These are phyloP conservation scores for Syngnathus acus DNA, from an alignment of 2,797 vertebrate genomes.

Conservation along the genomic window DNA sequence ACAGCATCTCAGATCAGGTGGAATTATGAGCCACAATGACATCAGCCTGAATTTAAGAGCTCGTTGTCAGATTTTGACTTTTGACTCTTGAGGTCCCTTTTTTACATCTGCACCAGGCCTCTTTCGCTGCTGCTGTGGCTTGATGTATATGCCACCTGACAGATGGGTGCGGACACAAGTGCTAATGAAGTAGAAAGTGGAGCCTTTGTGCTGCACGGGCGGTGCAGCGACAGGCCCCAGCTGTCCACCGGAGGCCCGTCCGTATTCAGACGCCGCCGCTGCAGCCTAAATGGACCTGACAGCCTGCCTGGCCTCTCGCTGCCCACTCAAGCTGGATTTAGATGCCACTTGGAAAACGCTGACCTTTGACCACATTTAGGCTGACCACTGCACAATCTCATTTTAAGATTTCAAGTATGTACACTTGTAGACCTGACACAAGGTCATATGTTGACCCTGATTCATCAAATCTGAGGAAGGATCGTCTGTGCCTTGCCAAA, in stretches of 20 bases:
- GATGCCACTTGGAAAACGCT: constrained; percentile 16
- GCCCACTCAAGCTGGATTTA: constrained; percentile 31
- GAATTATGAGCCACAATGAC: constrained; percentile 49
- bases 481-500: too few species aligned
- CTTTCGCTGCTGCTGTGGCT: constrained; percentile 17
- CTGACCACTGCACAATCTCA: not conserved
- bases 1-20: constrained; percentile 9
- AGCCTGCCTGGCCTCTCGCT: constrained; percentile 32
- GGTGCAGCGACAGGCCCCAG: constrained; percentile 47
- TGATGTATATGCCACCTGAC: constrained; percentile 53
- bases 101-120: not conserved
- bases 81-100: not conserved
- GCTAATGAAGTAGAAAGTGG: constrained; percentile 59
- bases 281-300: constrained; percentile 38
- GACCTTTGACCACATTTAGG: constrained; percentile 19
- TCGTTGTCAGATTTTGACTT: constrained; percentile 27
- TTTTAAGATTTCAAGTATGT: not conserved
- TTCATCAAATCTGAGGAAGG: constrained; percentile 2
- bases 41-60: constrained; percentile 28
- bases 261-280: constrained; percentile 23
- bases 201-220: constrained; percentile 41
- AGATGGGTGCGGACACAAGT: constrained; percentile 56
- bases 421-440: constrained; percentile 18
- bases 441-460: constrained; percentile 19
- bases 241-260: constrained; percentile 42